Conservation (phyloP, 2,888 invertebrate species). For the Nomada lathburiana region DNA sequence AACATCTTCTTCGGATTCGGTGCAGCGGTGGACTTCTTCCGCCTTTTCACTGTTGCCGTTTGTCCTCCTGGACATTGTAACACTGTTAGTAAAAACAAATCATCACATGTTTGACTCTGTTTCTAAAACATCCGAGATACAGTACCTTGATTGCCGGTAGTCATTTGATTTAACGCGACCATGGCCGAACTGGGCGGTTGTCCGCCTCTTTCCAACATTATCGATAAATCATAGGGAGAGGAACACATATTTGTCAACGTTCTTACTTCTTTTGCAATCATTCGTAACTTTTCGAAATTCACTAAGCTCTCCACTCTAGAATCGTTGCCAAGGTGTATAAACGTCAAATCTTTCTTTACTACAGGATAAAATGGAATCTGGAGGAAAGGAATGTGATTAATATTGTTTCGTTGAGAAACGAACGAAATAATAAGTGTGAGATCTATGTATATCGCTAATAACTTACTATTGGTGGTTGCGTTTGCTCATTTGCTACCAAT, state of each 20-base stretch:
- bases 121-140: background rate
- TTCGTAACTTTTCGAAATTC: conserved; percentile 99
- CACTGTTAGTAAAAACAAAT: conserved; percentile 49
- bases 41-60: conserved; percentile 92
- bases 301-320: conserved; percentile 94
- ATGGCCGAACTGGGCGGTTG: conserved; percentile 95
- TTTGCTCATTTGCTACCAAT: conserved; percentile 95
- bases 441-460: conserved; percentile 84
- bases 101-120: conserved; percentile 6
- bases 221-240: conserved; percentile 94
- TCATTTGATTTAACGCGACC: conserved; percentile 94
- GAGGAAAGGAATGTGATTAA: background rate
- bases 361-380: conserved; percentile 95
- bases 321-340: conserved; percentile 98
- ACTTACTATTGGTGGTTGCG: conserved; percentile 91
- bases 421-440: conserved; percentile 60
- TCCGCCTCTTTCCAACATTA: conserved; percentile 93
- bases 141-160: conserved; percentile 87
- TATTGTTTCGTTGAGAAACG: background rate
- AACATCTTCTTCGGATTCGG: conserved; percentile 99
- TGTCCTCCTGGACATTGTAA: conserved; percentile 86
- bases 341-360: conserved; percentile 97
- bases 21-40: conserved; percentile 95
- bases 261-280: conserved; percentile 98
- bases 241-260: conserved; percentile 97